These are phyloP conservation scores for Coregonus sp. DNA, from an alignment of 2,797 vertebrate genomes.

Conservation along the genomic window DNA sequence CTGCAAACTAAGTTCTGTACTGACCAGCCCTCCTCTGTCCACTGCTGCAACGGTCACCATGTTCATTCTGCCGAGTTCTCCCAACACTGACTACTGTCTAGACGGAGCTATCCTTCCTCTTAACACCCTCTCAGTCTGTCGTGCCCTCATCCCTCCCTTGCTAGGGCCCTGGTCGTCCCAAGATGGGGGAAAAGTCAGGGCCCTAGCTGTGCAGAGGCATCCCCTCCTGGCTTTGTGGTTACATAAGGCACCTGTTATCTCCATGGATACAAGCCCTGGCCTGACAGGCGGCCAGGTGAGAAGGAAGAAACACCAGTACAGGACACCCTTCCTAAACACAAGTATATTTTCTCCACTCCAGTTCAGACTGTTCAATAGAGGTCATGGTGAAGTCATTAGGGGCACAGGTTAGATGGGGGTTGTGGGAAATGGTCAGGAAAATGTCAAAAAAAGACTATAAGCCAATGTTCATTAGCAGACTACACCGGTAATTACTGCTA, in stretches of 20 bases:
- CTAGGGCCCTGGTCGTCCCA: background rate
- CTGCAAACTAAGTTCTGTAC: background rate
- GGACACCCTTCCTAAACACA: conserved; percentile 77
- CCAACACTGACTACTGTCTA: background rate
- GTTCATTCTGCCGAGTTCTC: background rate
- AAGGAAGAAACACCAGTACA: conserved; percentile 53
- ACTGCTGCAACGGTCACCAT: background rate
- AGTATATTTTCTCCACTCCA: conserved; percentile 46
- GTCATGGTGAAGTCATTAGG: conserved; percentile 3
- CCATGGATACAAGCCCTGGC: conserved; percentile 75
- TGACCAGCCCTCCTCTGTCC: background rate
- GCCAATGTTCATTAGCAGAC: background rate
- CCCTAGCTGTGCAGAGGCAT: background rate
- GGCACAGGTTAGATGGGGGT: background rate
- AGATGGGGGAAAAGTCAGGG: background rate
- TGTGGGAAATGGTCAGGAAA: background rate
- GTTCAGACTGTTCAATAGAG: conserved; percentile 3
- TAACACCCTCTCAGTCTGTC: background rate
- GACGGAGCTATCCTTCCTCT: background rate
- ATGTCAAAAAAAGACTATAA: background rate
- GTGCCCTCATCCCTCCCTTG: background rate
- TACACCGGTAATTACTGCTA: background rate
- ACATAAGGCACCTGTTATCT: conserved; percentile 74
- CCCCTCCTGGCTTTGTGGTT: conserved; percentile 43
- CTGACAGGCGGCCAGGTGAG: conserved; percentile 59